Conservation (phyloP, 1,140 invertebrate species). For the Cyclina sinensis region DNA sequence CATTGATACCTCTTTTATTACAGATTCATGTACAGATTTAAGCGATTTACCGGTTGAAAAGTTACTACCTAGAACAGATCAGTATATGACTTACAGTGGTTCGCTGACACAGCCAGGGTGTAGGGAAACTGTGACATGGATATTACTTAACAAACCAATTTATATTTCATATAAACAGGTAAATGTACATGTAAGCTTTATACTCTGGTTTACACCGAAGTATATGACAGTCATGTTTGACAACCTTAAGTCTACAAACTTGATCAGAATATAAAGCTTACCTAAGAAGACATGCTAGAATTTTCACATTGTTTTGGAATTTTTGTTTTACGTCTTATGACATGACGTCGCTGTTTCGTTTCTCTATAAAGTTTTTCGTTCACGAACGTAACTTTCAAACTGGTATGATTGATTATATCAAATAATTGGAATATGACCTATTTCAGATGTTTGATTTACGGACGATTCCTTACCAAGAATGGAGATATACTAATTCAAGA, state of each 20-base stretch:
- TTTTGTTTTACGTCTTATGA: too few relatives aligned
- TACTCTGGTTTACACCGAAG: too few relatives aligned
- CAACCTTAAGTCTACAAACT: too few relatives aligned
- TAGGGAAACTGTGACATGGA: slow-evolving; percentile 86
- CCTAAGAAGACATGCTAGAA: too few relatives aligned
- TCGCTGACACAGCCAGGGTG: slow-evolving; percentile 85
- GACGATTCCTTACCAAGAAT: slow-evolving; percentile 27
- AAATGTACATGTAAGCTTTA: slow-evolving; percentile 46
- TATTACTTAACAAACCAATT: slow-evolving; percentile 85
- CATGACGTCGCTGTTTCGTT: too few relatives aligned
- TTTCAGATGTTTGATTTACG: slow-evolving; percentile 25
- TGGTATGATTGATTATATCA: too few relatives aligned
- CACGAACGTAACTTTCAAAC: too few relatives aligned
- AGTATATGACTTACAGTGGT: slow-evolving; percentile 86
- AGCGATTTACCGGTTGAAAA: slow-evolving; percentile 71
- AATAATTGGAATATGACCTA: too few relatives aligned
- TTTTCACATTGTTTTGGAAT: too few relatives aligned
- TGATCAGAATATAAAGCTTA: too few relatives aligned
- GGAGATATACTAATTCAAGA: slow-evolving; percentile 92
- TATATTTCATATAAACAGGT: slow-evolving; percentile 85
- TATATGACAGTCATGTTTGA: too few relatives aligned
- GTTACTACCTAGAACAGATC: slow-evolving; percentile 81
- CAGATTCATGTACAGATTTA: slow-evolving; percentile 75
- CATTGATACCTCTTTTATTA: background rate
- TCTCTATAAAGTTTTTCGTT: too few relatives aligned